These are phyloP conservation scores for Xerus inauris DNA, from an alignment of 2,113 vertebrate species.

Conservation along the genomic window DNA sequence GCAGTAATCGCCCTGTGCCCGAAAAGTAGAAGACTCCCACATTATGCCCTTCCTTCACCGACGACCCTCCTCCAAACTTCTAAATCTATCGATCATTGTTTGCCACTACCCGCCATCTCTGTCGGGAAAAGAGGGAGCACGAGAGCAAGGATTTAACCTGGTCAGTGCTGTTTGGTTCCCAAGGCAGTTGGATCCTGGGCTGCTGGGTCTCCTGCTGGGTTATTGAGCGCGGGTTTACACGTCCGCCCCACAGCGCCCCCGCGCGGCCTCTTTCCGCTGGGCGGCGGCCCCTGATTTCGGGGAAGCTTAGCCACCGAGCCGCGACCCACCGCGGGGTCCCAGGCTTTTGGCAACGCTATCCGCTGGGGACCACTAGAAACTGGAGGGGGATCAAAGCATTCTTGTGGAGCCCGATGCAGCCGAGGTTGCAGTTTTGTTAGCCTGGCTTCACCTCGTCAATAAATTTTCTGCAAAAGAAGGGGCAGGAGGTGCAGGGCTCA, in stretches of 20 bases:
- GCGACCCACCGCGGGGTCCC: constrained; percentile 53
- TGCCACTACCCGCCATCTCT: rapidly evolving
- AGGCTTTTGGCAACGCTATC: constrained; percentile 78
- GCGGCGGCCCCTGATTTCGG: constrained; percentile 57
- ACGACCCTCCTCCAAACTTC: background rate
- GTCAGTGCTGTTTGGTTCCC: rapidly evolving
- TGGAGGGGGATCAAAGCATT: constrained; percentile 93
- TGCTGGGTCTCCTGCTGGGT: background rate
- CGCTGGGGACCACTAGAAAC: constrained; percentile 69
- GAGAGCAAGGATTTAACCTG: rapidly evolving
- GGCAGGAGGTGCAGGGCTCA: constrained; percentile 62
- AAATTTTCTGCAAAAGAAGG: constrained; percentile 86
- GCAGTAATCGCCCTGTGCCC: no score
- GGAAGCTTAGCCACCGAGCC: constrained; percentile 48
- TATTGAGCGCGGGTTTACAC: rapidly evolving
- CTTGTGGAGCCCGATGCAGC: constrained; percentile 84
- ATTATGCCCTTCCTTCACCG: background rate
- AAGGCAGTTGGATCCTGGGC: rapidly evolving
- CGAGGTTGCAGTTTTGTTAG: constrained; percentile 88
- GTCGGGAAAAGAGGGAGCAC: background rate
- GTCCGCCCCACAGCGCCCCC: background rate
- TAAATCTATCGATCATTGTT: background rate
- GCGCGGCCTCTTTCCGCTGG: background rate
- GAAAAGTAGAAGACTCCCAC: background rate
- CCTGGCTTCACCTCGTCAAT: constrained; percentile 87